These are phyloP conservation scores for Panthera leo DNA, from an alignment of 2,113 vertebrate genomes.

Conservation along the genomic window DNA sequence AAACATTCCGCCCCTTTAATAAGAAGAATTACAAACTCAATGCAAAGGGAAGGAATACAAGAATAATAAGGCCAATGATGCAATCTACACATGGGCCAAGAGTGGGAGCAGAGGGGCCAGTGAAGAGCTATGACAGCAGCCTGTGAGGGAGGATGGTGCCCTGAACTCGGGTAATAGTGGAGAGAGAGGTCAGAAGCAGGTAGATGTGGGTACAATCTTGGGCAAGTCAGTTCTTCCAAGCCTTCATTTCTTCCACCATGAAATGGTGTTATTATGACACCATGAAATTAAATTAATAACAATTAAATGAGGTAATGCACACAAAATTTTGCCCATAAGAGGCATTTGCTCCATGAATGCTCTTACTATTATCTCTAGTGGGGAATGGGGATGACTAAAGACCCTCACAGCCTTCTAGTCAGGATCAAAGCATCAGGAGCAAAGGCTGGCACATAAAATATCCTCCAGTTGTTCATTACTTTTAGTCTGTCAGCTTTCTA, in stretches of 20 bases:
- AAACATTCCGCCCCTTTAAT: not conserved
- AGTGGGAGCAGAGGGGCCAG: not conserved
- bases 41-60: not conserved
- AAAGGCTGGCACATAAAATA: not conserved
- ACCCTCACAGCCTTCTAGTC: not conserved
- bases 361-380: not conserved
- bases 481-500: not conserved
- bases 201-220: not conserved
- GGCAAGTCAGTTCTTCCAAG: not conserved
- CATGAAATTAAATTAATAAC: no score
- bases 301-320: not conserved
- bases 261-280: not conserved
- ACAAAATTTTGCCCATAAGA: not conserved
- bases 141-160: not conserved
- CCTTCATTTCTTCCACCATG: not conserved
- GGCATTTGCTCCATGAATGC: not conserved
- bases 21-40: not conserved
- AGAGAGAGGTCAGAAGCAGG: not conserved
- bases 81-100: not conserved
- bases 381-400: not conserved
- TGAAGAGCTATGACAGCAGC: not conserved
- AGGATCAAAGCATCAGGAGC: not conserved
- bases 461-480: not conserved
- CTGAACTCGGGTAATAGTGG: not conserved
- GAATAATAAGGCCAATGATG: not conserved